phyloP scores from a whole-genome alignment of 2,888 invertebrate species.

The Colletes collaris region DNA sequence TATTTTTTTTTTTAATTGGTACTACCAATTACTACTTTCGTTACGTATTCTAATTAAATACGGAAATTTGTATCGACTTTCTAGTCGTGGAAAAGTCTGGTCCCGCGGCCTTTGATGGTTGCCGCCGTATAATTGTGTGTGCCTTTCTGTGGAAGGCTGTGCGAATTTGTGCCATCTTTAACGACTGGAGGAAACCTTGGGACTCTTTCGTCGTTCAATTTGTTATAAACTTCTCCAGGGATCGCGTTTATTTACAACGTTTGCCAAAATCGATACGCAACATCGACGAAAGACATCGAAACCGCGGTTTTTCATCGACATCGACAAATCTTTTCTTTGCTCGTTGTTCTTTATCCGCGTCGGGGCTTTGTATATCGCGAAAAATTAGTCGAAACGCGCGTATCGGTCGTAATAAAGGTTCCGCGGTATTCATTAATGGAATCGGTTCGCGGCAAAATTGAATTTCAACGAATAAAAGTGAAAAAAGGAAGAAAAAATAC shows the following conservation, averaged over 20 bases:
- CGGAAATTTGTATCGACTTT: too few relatives aligned
- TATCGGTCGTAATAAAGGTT: conserved; percentile 16
- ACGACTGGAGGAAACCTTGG: too few relatives aligned
- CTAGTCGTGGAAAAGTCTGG: too few relatives aligned
- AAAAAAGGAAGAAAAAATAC: neutral
- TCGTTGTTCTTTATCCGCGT: neutral
- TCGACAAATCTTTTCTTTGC: neutral
- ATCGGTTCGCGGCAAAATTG: conserved; percentile 23
- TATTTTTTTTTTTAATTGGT: too few relatives aligned
- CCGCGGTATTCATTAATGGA: conserved; percentile 13
- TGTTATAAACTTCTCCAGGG: neutral
- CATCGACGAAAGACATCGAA: conserved; percentile 34
- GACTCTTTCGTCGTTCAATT: too few relatives aligned
- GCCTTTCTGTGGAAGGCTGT: too few relatives aligned
- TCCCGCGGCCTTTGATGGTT: too few relatives aligned
- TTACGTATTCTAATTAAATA: too few relatives aligned
- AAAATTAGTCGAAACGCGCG: conserved; percentile 13
- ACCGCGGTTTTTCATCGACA: neutral
- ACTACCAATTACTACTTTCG: too few relatives aligned
- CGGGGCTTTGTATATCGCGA: neutral
- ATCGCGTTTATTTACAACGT: conserved; percentile 21
- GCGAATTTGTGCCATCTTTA: too few relatives aligned
- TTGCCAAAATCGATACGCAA: conserved; percentile 47
- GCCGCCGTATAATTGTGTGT: too few relatives aligned
- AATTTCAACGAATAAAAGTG: conserved; percentile 18